These are phyloP conservation scores for Melanargia galathea DNA, from an alignment of 2,888 invertebrate genomes.

Conservation along the genomic window DNA sequence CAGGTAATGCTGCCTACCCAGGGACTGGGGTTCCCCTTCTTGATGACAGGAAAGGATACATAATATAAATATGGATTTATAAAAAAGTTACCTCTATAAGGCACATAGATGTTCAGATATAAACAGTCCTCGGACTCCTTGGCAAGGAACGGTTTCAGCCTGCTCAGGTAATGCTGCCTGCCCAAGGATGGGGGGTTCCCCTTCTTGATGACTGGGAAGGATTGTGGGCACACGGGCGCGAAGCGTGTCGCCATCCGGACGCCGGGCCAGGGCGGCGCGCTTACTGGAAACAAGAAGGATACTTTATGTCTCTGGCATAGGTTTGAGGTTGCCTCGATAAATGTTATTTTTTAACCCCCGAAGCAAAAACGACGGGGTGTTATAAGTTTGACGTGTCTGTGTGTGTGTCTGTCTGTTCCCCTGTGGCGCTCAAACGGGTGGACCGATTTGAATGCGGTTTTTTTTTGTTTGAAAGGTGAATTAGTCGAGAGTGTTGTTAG, in stretches of 20 bases:
- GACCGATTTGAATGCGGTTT: no score
- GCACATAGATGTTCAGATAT: conserved; percentile 95
- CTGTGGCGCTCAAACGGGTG: no score
- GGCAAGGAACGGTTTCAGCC: conserved; percentile 86
- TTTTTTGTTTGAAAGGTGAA: no score
- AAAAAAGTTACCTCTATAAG: conserved; percentile 88
- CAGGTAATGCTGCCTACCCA: conserved; percentile 87
- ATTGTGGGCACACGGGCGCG: conserved; percentile 94
- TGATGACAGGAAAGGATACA: conserved; percentile 86
- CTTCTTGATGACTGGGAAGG: conserved; percentile 85
- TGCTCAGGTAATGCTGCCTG: conserved; percentile 87
- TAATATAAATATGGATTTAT: no score
- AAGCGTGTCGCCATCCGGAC: conserved; percentile 86
- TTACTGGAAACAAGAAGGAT: conserved; percentile 75
- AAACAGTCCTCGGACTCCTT: conserved; percentile 93
- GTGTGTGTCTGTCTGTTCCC: no score
- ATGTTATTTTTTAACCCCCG: no score
- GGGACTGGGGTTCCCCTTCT: conserved; percentile 83
- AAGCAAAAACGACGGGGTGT: no score
- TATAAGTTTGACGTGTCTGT: no score
- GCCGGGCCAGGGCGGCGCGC: conserved; percentile 90
- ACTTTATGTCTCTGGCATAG: no score
- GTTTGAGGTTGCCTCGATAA: no score
- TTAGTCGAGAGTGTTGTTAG: no score
- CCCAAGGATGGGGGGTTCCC: conserved; percentile 84